Base-by-base conservation (phyloP, 1,140 invertebrate genomes). In the Teleogryllus occipitalis region DNA sequence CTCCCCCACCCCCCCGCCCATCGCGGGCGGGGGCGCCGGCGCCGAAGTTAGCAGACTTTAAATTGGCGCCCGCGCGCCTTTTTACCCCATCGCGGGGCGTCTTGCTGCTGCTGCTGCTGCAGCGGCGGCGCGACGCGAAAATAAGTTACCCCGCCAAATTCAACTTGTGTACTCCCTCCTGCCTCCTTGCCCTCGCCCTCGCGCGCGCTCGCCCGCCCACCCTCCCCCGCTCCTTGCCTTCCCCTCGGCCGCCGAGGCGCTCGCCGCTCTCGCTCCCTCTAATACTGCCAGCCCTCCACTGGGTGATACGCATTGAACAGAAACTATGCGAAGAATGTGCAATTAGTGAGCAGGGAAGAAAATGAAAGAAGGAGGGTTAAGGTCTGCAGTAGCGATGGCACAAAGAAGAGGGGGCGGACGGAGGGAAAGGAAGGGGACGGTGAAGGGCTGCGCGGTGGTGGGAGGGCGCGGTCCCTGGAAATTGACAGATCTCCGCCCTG, bases 281-380 rank as follows among this genome's bases (percentile, higher is more conserved):
- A 77, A 77, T 77, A 77, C 76, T 77, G 76, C 76, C 76, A 77
- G 76, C 76, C 46, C 76, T 65, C 76, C 47, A 77, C 47, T 48
- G 77, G 76, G 54, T 72, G 80, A 75, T 75, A 77, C 74, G 77
- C 78, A 72, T 78, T 76, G 79, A 78, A 78, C 74, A 89, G 91
- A 93, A 94, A 93, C 92, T 93, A 94, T 93, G 92, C 92, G 91
- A 93, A 93, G 92, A 94, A 94, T 93, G 92, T 92, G 92, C 92
- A 93, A 94, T 94, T 93, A 93, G 92, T 93, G 91, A 92, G 89
- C 90, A 83, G 81, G 81, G 80, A 90, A 89, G 89, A 89, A 90
- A 89, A 89, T 90, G 89, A 90, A 90, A 90, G 89, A 88, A 89
- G 88, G 87, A 86, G 87, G 88, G 80, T 65, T 46, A 75, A 54